phyloP scores from a whole-genome alignment of 1,140 invertebrate species.

The Drosophila repleta region DNA sequence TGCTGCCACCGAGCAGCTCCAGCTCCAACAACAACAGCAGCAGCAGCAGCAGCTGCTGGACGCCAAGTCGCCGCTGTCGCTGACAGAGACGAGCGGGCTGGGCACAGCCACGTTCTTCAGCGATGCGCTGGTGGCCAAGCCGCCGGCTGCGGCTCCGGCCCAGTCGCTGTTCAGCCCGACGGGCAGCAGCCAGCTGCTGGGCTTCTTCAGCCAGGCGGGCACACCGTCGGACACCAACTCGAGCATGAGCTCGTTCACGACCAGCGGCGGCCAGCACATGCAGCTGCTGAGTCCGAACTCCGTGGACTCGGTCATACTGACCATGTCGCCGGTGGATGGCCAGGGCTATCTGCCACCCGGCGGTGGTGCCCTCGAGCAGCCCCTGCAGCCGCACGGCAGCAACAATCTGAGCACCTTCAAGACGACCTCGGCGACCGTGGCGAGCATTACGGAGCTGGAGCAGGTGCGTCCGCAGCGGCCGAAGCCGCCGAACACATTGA shows the following conservation, averaged over 20 bases:
- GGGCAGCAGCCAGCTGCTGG: constrained; percentile 59
- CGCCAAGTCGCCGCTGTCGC: constrained; percentile 81
- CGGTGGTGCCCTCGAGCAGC: not conserved
- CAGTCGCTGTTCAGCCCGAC: constrained; percentile 72
- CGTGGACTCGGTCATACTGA: constrained; percentile 88
- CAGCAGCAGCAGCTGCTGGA: constrained; percentile 46
- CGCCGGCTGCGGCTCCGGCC: constrained; percentile 29
- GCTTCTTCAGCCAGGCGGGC: constrained; percentile 84
- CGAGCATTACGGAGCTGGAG: constrained; percentile 34
- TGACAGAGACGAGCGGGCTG: constrained; percentile 79
- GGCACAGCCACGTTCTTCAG: constrained; percentile 80
- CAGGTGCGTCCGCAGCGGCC: constrained; percentile 88
- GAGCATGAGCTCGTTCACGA: constrained; percentile 87
- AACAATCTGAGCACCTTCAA: constrained; percentile 80
- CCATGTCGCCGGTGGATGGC: constrained; percentile 88
- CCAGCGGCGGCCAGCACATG: constrained; percentile 84
- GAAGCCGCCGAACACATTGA: constrained; percentile 92
- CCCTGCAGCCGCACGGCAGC: constrained; percentile 6
- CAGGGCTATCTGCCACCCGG: constrained; percentile 48
- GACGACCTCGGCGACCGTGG: constrained; percentile 10
- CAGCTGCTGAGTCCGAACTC: constrained; percentile 86
- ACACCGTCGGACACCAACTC: constrained; percentile 87
- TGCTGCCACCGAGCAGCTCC: not conserved
- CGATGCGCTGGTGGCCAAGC: constrained; percentile 50
- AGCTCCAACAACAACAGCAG: constrained; percentile 9